Evolutionary conservation across 2,113 vertebrate species (phyloP).

Genomic region (Eolophus roseicapilla): DNA sequence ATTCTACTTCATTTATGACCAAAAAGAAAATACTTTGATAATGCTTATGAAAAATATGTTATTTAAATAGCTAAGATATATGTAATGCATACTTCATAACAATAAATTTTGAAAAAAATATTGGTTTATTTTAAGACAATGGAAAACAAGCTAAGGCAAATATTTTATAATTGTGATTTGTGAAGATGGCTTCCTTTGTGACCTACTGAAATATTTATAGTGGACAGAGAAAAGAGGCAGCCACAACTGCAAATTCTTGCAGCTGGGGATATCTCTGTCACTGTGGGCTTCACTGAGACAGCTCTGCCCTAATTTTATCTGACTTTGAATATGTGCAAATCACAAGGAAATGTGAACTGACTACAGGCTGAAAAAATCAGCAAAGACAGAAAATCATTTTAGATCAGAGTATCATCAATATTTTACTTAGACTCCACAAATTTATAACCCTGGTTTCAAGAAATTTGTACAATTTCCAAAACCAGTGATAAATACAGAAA

Average conservation of each 20-base stretch:
- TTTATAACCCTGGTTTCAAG: slow-evolving; percentile 15
- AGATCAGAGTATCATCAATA: slow-evolving; percentile 84
- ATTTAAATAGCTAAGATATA: background rate
- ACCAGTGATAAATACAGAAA: background rate
- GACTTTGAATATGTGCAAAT: slow-evolving; percentile 88
- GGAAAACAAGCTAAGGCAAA: background rate
- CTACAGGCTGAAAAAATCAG: slow-evolving; percentile 69
- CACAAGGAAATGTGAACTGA: slow-evolving; percentile 80
- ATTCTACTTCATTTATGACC: background rate
- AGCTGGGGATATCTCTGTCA: slow-evolving; percentile 84
- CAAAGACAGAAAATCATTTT: slow-evolving; percentile 83
- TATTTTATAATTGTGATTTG: background rate
- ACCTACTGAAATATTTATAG: slow-evolving; percentile 90
- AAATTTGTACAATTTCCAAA: background rate
- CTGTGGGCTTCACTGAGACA: slow-evolving; percentile 75
- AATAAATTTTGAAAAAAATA: background rate
- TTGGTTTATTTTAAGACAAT: background rate
- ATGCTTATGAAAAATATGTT: background rate
- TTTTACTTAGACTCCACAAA: slow-evolving; percentile 79
- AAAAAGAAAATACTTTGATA: background rate
- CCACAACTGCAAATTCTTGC: slow-evolving; percentile 80
- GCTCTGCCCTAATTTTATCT: slow-evolving; percentile 91
- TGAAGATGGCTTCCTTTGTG: slow-evolving; percentile 77
- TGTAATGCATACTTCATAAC: background rate
- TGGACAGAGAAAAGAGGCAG: slow-evolving; percentile 76